These are phyloP conservation scores for Urocyon cinereoargenteus DNA, from an alignment of 2,797 vertebrate species.

Conservation along the genomic window DNA sequence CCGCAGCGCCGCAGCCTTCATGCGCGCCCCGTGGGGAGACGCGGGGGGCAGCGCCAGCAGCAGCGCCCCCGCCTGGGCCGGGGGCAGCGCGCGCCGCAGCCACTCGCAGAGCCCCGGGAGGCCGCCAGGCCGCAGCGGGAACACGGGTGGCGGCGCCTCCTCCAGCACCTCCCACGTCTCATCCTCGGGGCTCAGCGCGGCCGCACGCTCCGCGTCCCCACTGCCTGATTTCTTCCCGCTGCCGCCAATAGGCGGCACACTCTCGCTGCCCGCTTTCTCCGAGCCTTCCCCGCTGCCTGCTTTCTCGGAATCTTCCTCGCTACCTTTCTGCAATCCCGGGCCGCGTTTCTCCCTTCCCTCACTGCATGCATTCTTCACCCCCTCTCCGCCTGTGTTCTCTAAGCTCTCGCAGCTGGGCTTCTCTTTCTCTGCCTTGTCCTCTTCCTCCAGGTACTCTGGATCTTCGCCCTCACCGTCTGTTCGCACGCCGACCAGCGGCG, in stretches of 20 bases:
- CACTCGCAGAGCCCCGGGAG: conserved; percentile 75
- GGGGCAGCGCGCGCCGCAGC: conserved; percentile 71
- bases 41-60: conserved; percentile 80
- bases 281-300: conserved; percentile 28
- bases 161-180: conserved; percentile 75
- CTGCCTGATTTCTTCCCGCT: neutral
- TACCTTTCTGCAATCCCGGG: conserved; percentile 69
- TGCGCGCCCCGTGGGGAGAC: conserved; percentile 38
- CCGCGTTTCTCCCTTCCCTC: conserved; percentile 79
- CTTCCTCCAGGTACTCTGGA: conserved; percentile 42
- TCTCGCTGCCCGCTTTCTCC: neutral
- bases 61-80: conserved; percentile 78
- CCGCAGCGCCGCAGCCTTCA: conserved; percentile 79
- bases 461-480: conserved; percentile 86
- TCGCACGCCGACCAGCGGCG: conserved; percentile 87
- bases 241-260: neutral
- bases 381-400: conserved; percentile 70
- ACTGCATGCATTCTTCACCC: conserved; percentile 74
- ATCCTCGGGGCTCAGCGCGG: conserved; percentile 50
- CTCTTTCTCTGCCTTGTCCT: conserved; percentile 56
- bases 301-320: conserved; percentile 14
- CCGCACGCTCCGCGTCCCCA: neutral
- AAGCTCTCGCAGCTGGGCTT: conserved; percentile 68
- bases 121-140: conserved; percentile 64
- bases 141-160: conserved; percentile 70